Evolutionary conservation across 2,888 invertebrate species (phyloP).

Genomic region (Dynastes tityus): DNA sequence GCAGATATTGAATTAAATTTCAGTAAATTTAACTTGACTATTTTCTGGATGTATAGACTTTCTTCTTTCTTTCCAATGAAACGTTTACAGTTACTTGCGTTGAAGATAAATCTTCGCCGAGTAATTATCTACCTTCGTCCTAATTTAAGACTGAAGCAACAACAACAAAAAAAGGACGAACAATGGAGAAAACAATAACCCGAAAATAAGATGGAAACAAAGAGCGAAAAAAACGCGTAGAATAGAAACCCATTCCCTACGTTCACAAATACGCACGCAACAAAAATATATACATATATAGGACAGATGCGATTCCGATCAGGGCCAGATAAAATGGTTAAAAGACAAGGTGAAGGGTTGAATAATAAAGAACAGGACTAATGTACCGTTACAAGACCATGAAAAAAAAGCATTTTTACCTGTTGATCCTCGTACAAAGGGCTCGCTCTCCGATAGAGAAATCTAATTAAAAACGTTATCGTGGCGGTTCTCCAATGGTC

Average conservation of each 20-base stretch:
- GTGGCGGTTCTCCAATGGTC: conserved; percentile 7
- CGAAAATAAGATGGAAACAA: neutral
- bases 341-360: conserved; percentile 49
- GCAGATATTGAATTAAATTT: too few species aligned
- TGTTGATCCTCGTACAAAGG: conserved; percentile 47
- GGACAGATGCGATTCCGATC: conserved; percentile 44
- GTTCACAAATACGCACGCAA: neutral
- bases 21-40: too few species aligned
- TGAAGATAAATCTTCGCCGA: conserved; percentile 36
- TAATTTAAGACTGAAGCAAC: neutral
- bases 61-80: neutral
- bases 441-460: conserved; percentile 43
- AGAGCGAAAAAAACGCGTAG: conserved; percentile 15
- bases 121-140: conserved; percentile 16
- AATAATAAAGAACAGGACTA: conserved; percentile 48
- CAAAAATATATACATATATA: conserved; percentile 8
- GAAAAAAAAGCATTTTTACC: conserved; percentile 46
- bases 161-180: conserved; percentile 5
- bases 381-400: conserved; percentile 43
- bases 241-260: conserved; percentile 7
- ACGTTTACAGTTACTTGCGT: conserved; percentile 14
- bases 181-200: conserved; percentile 4
- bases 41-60: too few species aligned
- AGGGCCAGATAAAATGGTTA: conserved; percentile 40
- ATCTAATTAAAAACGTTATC: conserved; percentile 49